Evolutionary conservation across 1,140 invertebrate species (phyloP).

Genomic region (Probaryconus sp.): DNA sequence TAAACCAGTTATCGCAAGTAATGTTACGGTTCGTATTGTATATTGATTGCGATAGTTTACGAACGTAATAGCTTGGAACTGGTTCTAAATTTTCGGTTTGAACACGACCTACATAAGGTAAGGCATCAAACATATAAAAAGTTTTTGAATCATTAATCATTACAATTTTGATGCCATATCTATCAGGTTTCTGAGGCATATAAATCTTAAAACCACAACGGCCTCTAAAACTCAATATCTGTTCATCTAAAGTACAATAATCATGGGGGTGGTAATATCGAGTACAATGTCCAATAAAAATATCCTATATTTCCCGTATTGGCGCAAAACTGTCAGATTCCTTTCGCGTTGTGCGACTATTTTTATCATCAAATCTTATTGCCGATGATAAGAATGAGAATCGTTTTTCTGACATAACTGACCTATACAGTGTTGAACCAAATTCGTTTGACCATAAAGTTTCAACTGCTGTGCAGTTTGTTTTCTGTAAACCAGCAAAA

Average conservation of each 20-base stretch:
- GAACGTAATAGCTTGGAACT: constrained; percentile 17
- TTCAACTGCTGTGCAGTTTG: too few relatives aligned
- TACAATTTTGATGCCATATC: constrained; percentile 71
- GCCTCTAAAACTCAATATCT: constrained; percentile 70
- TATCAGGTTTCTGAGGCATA: constrained; percentile 66
- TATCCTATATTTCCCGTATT: too few relatives aligned
- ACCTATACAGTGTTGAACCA: too few relatives aligned
- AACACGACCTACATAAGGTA: constrained; percentile 56
- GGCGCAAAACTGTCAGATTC: too few relatives aligned
- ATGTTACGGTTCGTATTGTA: constrained; percentile 62
- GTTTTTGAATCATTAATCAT: constrained; percentile 41
- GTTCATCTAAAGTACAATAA: constrained; percentile 71
- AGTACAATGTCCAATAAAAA: too few relatives aligned
- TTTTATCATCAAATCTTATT: too few relatives aligned
- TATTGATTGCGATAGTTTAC: constrained; percentile 44
- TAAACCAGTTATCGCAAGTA: constrained; percentile 71
- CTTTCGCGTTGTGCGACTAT: too few relatives aligned
- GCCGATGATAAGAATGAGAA: too few relatives aligned
- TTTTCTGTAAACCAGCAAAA: too few relatives aligned
- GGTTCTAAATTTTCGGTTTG: background rate
- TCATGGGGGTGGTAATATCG: too few relatives aligned
- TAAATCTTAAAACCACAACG: constrained; percentile 71
- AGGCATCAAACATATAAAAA: constrained; percentile 50
- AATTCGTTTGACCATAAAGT: too few relatives aligned
- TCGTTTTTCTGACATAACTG: too few relatives aligned